Conservation (phyloP, 1,140 invertebrate genomes). For the Euura saliciscinereae region DNA sequence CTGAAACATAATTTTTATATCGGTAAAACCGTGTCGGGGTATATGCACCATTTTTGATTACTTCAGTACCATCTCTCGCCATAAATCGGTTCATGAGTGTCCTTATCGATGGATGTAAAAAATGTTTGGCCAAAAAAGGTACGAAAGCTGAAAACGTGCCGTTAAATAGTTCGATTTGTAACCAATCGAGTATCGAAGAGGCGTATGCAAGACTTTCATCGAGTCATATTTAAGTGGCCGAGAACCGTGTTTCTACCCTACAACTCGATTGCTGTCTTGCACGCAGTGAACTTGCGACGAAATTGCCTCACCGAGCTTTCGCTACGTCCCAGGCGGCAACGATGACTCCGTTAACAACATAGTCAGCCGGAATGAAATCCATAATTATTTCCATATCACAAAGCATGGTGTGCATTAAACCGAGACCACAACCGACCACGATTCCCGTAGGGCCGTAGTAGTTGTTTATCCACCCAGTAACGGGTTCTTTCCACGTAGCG, state of each 20-base stretch:
- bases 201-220: too few species aligned
- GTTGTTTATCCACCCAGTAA: conserved; percentile 86
- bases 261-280: not conserved
- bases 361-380: conserved; percentile 88
- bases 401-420: conserved; percentile 74
- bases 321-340: conserved; percentile 71
- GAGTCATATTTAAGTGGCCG: too few species aligned
- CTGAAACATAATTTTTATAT: conserved; percentile 13
- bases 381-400: conserved; percentile 68
- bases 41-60: too few species aligned
- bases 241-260: too few species aligned
- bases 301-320: conserved; percentile 47
- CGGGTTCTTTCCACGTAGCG: conserved; percentile 75
- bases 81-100: too few species aligned
- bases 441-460: conserved; percentile 80
- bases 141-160: too few species aligned
- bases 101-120: too few species aligned
- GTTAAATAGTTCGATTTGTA: too few species aligned
- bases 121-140: too few species aligned
- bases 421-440: conserved; percentile 71
- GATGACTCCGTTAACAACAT: conserved; percentile 83
- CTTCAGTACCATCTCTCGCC: not conserved
- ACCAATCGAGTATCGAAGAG: too few species aligned
- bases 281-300: not conserved
- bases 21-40: too few species aligned